Evolutionary conservation across 1,140 invertebrate genomes (phyloP), one percentile per base, ranked within the genome.

Genomic region (Dufourea novaeangliae): DNA sequence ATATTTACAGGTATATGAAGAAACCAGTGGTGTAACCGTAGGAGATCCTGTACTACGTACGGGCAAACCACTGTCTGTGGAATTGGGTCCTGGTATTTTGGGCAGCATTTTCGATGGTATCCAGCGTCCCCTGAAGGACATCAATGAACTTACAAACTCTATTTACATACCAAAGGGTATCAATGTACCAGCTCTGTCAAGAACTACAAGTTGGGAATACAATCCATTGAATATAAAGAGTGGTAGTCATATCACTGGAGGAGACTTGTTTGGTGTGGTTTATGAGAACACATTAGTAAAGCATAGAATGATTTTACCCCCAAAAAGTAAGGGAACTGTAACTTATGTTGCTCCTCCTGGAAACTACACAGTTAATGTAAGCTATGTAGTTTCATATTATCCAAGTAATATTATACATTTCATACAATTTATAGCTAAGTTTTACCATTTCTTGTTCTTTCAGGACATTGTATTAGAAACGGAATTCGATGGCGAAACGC

Each of bases 81-180:
- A 99, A 91, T 93, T 99, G 32, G 99, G 99, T n/a, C 99, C 99
- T 61, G 99, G 99, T 89, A 99, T 99, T 92, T 96, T 99, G 94
- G 97, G 97, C 78, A 98, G 97, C 90, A 99, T 99, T 93, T 99
- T 99, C 93, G 99, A 99, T 93, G 98, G 98, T 94, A 99, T 99
- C 90, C 99, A 99, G 93, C 96, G 99, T 89, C 99, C 99, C 0
- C 90, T 99, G 81, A 97, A 98, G 88, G 98, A 99, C 88, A 99
- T 99, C 91, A 95, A 97, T 88, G 97, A 99, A 86, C 92, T 98
- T 50, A 98, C 98, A 1, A 94, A 96, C 86, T 98, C 97, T 88
- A 99, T 99, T 92, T 99, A 99, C 94, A 99, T 99, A 93, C 99
- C 99, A 14, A 99, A 99, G 93, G 99, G 99, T 93, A 94, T 99